A percentile compares a stretch with the other conserved stretches of the same genome.
phyloP scores from a whole-genome alignment of 2,888 invertebrate genomes.

The Eulithis testata region DNA sequence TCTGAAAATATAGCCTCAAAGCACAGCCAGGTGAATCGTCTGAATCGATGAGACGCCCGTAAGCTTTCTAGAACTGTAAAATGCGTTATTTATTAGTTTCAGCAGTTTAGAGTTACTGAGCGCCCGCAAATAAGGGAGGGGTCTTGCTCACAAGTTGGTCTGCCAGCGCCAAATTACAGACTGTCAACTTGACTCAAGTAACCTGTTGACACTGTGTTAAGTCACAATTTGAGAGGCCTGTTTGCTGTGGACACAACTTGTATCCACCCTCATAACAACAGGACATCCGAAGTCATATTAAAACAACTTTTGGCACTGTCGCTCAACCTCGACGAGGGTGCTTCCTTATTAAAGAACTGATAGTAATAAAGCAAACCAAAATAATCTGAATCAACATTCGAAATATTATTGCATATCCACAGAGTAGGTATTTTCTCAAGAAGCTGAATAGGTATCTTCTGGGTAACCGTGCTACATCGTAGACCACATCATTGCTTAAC shows the following conservation, averaged over 20 bases:
- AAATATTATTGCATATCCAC: slow-evolving; percentile 31
- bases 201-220: slow-evolving; percentile 78
- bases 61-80: slow-evolving; percentile 61
- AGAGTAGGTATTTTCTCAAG: slow-evolving; percentile 24
- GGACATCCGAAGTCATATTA: slow-evolving; percentile 50
- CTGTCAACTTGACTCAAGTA: slow-evolving; percentile 78
- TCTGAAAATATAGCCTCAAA: slow-evolving; percentile 51
- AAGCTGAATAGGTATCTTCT: slow-evolving; percentile 23
- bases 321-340: slow-evolving; percentile 30
- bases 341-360: slow-evolving; percentile 1
- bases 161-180: slow-evolving; percentile 76
- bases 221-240: slow-evolving; percentile 66
- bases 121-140: slow-evolving; percentile 73
- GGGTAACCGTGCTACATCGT: too few relatives aligned
- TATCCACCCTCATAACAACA: slow-evolving; percentile 49
- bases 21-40: slow-evolving; percentile 55
- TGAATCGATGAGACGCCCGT: slow-evolving; percentile 57
- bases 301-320: slow-evolving; percentile 46
- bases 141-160: slow-evolving; percentile 68
- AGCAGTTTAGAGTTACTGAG: slow-evolving; percentile 76
- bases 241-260: slow-evolving; percentile 65
- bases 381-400: slow-evolving; percentile 10
- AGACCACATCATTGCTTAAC: too few relatives aligned
- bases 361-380: slow-evolving; percentile 2
- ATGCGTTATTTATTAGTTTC: slow-evolving; percentile 70